Base-by-base conservation (phyloP, 2,797 vertebrate genomes). In the Acanthornis magna region DNA sequence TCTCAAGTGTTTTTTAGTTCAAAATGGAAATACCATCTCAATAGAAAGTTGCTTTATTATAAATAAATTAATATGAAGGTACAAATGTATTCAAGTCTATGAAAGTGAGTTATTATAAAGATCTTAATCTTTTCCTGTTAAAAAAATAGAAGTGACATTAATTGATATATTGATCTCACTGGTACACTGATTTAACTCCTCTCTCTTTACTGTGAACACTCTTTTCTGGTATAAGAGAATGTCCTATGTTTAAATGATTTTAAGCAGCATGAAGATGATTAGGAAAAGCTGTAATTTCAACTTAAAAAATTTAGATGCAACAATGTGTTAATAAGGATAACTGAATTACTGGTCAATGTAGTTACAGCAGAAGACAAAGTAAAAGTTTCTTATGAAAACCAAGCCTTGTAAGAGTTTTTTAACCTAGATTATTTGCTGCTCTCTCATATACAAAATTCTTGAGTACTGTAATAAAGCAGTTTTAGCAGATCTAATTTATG, bases 401-500 rank as follows among this genome's bases (percentile, higher is more conserved):
- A 70, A 36, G 25, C 26, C 27, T 74, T 20, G 2, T 65, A 71
- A 50, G 13, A 62, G 6, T 42, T 88, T 45, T 92, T 84, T 21
- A 63, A 63, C 17, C 10, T 17, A 16, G 25, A 73, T 91, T 71
- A 51, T 54, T 68, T 94, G 22, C 51, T 89, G 10, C 15, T 92
- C 91, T 34, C 16, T 67, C 16, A 47, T 61, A 58, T 34, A 50
- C 14, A 60, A 67, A 92, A 88, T 66, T 76, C 7, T 42, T 65
- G 13, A 19, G 30, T 74, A 61, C 42, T 65, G 16, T 67, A 71
- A 80, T 86, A 78, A 77, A 86, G 9, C 42, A 43, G 7, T 82
- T 91, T 87, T 54, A 65, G 36, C 74, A 71, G 51, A n/a, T 89
- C 30, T 91, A 94, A 88, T 81, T 96, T 79, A 48, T 55, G 29